phyloP scores from a whole-genome alignment of 92 coral and sea anemone species.

The Heteractis magnifica region DNA sequence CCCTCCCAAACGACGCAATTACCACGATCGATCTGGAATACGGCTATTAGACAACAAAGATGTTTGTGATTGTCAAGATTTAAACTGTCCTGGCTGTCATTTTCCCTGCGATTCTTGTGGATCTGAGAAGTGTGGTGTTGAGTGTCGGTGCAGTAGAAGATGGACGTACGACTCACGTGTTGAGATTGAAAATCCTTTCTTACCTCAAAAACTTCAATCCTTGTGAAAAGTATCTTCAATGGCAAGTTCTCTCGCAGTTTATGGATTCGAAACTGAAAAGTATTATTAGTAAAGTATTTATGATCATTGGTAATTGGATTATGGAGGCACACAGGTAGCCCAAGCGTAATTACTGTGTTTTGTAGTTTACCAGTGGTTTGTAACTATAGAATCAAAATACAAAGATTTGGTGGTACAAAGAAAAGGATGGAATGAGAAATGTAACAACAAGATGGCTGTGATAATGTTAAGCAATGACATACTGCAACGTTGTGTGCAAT shows the following conservation, averaged over 20 bases:
- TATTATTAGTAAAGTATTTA: too few relatives aligned
- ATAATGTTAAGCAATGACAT: too few relatives aligned
- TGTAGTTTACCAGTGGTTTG: too few relatives aligned
- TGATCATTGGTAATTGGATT: too few relatives aligned
- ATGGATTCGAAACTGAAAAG: too few relatives aligned
- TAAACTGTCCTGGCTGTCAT: slow-evolving; percentile 92
- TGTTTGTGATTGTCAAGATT: slow-evolving; percentile 92
- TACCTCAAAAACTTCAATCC: neutral
- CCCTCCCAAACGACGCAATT: slow-evolving; percentile 41
- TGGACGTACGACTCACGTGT: slow-evolving; percentile 87
- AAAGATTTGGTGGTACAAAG: too few relatives aligned
- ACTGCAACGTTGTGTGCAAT: too few relatives aligned
- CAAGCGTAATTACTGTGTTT: too few relatives aligned
- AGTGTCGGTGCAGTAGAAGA: slow-evolving; percentile 85
- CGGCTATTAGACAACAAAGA: slow-evolving; percentile 79
- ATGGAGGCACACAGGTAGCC: too few relatives aligned
- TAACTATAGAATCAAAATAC: too few relatives aligned
- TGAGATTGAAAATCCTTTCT: slow-evolving; percentile 70
- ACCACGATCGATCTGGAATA: slow-evolving; percentile 82
- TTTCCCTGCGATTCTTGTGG: slow-evolving; percentile 95
- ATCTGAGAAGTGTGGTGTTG: slow-evolving; percentile 96
- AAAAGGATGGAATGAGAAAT: too few relatives aligned
- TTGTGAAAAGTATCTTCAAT: neutral
- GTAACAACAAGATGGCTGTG: too few relatives aligned
- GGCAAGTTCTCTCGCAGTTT: neutral